phyloP scores from a whole-genome alignment of 2,113 vertebrate genomes.

The Elephas maximus region DNA sequence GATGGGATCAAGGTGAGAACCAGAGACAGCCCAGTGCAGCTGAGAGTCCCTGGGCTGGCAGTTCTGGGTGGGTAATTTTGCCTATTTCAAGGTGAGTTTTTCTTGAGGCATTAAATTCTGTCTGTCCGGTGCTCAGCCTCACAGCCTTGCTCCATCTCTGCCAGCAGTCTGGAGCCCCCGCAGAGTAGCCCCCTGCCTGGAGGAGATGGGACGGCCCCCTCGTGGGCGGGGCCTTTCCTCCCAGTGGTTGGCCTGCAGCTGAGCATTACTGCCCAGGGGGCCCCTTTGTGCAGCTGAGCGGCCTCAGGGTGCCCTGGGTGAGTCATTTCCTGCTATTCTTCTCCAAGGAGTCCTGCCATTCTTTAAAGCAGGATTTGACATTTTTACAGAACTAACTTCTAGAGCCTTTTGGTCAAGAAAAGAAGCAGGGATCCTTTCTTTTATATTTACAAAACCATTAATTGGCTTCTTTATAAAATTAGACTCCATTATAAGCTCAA shows the following conservation, averaged over 20 bases:
- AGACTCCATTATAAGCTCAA: slow-evolving; percentile 81
- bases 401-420: slow-evolving; percentile 72
- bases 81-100: background rate
- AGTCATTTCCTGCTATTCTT: slow-evolving; percentile 87
- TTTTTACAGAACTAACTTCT: slow-evolving; percentile 73
- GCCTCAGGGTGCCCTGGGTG: slow-evolving; percentile 74
- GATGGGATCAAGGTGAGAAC: background rate
- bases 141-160: background rate
- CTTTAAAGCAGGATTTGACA: slow-evolving; percentile 75
- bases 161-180: background rate
- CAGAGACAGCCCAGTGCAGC: background rate
- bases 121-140: background rate
- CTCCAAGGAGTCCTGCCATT: slow-evolving; percentile 79
- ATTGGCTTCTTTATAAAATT: slow-evolving; percentile 87
- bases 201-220: background rate
- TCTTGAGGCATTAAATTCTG: background rate
- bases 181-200: background rate
- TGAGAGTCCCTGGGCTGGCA: background rate
- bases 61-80: background rate
- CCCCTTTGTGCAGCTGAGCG: slow-evolving; percentile 47
- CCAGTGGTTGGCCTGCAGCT: background rate
- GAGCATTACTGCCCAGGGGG: slow-evolving; percentile 16
- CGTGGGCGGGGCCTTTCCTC: background rate
- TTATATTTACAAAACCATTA: slow-evolving; percentile 86
- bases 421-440: slow-evolving; percentile 58